Percentiles rank a stretch among this genome's conserved stretches.
These are phyloP conservation scores for Macrotus californicus DNA, from an alignment of 2,113 vertebrate species.

Conservation along the genomic window DNA sequence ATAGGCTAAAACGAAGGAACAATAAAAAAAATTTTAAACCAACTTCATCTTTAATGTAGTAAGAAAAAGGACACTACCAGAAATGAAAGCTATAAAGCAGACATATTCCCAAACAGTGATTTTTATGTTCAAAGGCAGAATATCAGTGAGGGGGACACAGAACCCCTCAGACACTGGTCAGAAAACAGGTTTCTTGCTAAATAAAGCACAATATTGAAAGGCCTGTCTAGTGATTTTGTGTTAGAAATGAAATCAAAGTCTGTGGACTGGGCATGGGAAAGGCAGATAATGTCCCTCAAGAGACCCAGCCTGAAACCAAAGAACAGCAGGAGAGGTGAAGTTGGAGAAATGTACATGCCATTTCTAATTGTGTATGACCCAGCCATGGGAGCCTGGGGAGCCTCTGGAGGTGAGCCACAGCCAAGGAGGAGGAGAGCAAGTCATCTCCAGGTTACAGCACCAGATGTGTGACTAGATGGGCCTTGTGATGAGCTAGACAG, in stretches of 20 bases:
- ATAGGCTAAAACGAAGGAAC: not conserved
- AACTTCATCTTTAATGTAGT: not conserved
- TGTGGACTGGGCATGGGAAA: slow-evolving; percentile 26
- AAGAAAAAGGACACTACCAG: not conserved
- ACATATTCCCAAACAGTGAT: not conserved
- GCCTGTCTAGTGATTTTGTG: not conserved
- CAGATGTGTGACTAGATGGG: not conserved
- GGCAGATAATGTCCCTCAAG: not conserved
- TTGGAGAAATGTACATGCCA: not conserved
- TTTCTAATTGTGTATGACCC: slow-evolving; percentile 29
- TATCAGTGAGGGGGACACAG: not conserved
- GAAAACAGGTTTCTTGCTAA: not conserved
- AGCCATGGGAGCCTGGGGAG: not conserved
- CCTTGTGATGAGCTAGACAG: not conserved
- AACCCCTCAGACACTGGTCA: not conserved
- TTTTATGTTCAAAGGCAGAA: not conserved
- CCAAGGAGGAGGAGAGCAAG: not conserved
- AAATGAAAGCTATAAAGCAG: not conserved
- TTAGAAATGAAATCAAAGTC: slow-evolving; percentile 28
- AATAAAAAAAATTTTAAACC: not conserved
- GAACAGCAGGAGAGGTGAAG: not conserved
- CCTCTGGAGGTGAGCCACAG: not conserved
- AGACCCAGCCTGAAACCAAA: slow-evolving; percentile 31
- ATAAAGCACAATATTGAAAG: not conserved
- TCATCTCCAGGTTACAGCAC: not conserved